Conservation (phyloP, 2,113 vertebrate species). For the Lepisosteus oculatus region DNA sequence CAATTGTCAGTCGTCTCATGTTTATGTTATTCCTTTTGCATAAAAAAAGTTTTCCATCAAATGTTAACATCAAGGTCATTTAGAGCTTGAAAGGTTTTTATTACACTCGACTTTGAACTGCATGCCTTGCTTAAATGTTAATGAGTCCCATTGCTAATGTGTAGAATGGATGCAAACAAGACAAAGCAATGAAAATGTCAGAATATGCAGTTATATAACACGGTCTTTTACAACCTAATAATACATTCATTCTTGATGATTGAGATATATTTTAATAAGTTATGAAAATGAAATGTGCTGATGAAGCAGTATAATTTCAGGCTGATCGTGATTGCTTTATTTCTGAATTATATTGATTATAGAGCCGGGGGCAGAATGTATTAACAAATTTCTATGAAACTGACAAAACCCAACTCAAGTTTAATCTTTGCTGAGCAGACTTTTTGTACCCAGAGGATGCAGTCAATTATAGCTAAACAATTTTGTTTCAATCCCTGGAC, state of each 20-base stretch:
- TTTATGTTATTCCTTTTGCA: too few relatives aligned
- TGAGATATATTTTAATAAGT: background rate
- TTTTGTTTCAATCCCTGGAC: slow-evolving; percentile 49
- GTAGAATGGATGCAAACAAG: background rate
- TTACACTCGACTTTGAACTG: too few relatives aligned
- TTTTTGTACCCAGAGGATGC: slow-evolving; percentile 45
- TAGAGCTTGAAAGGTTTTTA: too few relatives aligned
- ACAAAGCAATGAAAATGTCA: background rate
- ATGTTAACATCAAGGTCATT: too few relatives aligned
- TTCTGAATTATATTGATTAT: slow-evolving; percentile 13
- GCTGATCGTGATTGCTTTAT: background rate
- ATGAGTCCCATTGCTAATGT: background rate
- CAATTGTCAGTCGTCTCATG: too few relatives aligned
- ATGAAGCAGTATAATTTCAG: slow-evolving; percentile 3
- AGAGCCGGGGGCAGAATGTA: slow-evolving; percentile 37
- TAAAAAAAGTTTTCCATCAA: too few relatives aligned
- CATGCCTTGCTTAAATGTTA: too few relatives aligned
- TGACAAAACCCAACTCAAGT: slow-evolving; percentile 38
- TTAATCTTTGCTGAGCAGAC: slow-evolving; percentile 47
- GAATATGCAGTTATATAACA: background rate
- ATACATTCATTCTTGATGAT: background rate
- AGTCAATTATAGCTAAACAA: slow-evolving; percentile 50
- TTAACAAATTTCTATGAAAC: slow-evolving; percentile 34
- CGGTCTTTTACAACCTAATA: background rate
- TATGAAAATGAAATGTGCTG: background rate